Evolutionary conservation across 1,140 invertebrate genomes (phyloP), one percentile per base, ranked within the genome.

Genomic region (Thaumatotibia leucotreta): DNA sequence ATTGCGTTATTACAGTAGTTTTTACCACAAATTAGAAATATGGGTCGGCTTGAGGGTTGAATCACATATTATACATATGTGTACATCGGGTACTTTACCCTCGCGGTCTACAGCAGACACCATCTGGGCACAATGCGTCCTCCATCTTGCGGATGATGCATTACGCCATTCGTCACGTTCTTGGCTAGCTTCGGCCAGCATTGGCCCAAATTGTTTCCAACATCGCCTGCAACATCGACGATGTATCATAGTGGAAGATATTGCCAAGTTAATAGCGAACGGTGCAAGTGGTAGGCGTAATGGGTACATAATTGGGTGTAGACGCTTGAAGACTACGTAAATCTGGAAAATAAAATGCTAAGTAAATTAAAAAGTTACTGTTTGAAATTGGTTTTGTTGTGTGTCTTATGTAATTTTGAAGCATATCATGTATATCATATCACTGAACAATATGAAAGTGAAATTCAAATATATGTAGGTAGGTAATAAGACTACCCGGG

Each of bases 101-200:
- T n/a, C n/a, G n/a, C 17, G 39, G 14, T 45, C 39, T 14, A 20
- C 20, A 17, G 52, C 24, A 58, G 52, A n/a, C 23, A 27, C 50
- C 52, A 58, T 24, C 52, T 58, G 52, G 52, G 27, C 39, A 45
- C 39, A 45, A 45, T 45, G 11, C 50, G 22, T 23, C n/a, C 52
- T 23, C 24, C 52, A 58, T 58, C 52, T 58, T 27, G 24, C 8
- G 52, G n/a, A 29, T 58, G 52, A 58, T 58, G 52, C 52, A 58
- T 58, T 20, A 31, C 11, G 6, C 52, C 52, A 58, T 58, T 27
- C 52, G 52, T 58, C 52, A 58, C 14, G n/a, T 58, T 27, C n/a
- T 58, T 58, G 52, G 50, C 50, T 11, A n/a, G 50, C n/a, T 11
- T 58, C 17, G 52, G 52, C 52, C 29, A 14, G n/a, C 24, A 20